Evolutionary conservation across 2,797 vertebrate genomes (phyloP), one percentile per base, ranked within the genome.

Genomic region (Typhlichthys subterraneus): DNA sequence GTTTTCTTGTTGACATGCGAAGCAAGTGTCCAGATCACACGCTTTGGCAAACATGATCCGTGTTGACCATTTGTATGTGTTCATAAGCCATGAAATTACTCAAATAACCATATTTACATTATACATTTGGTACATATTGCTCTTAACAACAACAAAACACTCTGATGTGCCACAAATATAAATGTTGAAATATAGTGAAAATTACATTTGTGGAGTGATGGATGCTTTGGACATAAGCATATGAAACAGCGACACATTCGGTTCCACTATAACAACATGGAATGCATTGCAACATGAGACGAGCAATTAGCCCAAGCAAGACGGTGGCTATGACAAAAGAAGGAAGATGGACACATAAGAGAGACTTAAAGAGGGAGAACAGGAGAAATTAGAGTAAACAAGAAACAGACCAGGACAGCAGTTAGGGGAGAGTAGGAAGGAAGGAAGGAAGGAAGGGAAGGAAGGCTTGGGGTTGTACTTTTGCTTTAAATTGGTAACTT

Each of bases 401-500:
- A 42, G 64, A 67, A 31, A 61, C 3, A 47, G 13, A 71, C 38
- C 13, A 62, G 69, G 46, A 73, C 63, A 84, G 75, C 73, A 77
- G 63, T 67, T 51, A 68, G 59, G 55, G 70, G 53, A 42, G 62
- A 64, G 64, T 65, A 49, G 29, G 33, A 4, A 52, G 57, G 73
- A 57, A 48, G 55, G 60, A 58, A 42, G 63, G 63, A 33, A 63
- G 3, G 48, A n/a, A 71, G 42, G n/a, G n/a, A 19, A 4, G 57
- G 10, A n/a, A 13, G 23, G 54, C 4, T 31, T n/a, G 31, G 2
- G 7, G 13, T 11, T 11, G 12, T 12, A n/a, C 2, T 47, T 69
- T 14, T 46, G 69, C 68, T 68, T 72, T 73, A 70, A 73, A 85
- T 84, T 79, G 82, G 71, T 78, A 76, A 85, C 86, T 82, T 82